Evolutionary conservation across 2,888 invertebrate species (phyloP).

Genomic region (Cantharis flavilabris): DNA sequence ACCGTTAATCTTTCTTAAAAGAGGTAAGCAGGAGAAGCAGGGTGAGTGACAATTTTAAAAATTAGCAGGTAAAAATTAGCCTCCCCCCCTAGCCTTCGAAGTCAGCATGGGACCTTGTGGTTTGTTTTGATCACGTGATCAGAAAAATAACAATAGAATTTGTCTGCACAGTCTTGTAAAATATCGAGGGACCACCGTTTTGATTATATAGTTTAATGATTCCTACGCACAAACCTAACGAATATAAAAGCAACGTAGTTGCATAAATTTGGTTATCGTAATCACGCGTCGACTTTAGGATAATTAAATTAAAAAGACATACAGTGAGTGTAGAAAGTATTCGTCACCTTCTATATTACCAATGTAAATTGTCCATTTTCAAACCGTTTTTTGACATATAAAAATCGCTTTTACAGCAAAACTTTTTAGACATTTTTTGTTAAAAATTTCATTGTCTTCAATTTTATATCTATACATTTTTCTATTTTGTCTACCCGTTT

Average conservation of each 20-base stretch:
- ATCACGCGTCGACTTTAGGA: slow-evolving; percentile 33
- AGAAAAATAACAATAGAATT: slow-evolving; percentile 21
- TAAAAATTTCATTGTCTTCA: no score
- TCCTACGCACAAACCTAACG: slow-evolving; percentile 6
- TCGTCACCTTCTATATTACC: no score
- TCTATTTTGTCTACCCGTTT: no score
- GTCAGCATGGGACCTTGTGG: slow-evolving; percentile 51
- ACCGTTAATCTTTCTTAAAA: no score
- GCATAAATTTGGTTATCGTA: slow-evolving; percentile 1
- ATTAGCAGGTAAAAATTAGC: background rate
- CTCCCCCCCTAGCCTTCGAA: background rate
- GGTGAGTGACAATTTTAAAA: background rate
- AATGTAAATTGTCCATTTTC: no score
- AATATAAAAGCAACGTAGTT: slow-evolving; percentile 16
- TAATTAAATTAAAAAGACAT: slow-evolving; percentile 11
- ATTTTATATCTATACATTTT: no score
- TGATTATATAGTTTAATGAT: background rate
- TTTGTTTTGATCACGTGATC: slow-evolving; percentile 17
- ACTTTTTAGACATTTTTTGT: no score
- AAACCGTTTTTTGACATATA: no score
- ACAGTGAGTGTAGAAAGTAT: no score
- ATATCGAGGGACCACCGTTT: background rate
- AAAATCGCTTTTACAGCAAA: no score
- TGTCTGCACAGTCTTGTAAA: background rate
- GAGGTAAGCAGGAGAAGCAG: no score